These are phyloP conservation scores for Plagiodera versicolora DNA, from an alignment of 2,888 invertebrate species.

Conservation along the genomic window DNA sequence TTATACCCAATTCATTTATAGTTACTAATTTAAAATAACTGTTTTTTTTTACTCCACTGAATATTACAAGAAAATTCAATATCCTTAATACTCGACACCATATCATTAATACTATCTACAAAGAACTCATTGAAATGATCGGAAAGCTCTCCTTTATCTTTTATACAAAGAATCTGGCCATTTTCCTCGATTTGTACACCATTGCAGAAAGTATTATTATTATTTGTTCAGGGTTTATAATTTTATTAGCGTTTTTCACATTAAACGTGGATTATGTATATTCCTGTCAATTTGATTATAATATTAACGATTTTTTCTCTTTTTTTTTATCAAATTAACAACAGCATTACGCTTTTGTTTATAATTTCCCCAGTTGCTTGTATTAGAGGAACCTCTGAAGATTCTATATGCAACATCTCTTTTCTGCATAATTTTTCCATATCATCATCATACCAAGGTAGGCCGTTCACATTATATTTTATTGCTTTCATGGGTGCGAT, in stretches of 20 bases:
- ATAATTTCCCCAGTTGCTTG: not conserved
- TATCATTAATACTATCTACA: not conserved
- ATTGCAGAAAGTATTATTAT: slow-evolving; percentile 1
- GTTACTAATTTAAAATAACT: not conserved
- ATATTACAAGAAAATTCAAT: not conserved
- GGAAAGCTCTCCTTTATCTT: not conserved
- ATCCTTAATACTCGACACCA: not conserved
- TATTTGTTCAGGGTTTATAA: slow-evolving; percentile 2
- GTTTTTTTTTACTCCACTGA: not conserved
- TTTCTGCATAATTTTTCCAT: not conserved
- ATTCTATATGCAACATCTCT: slow-evolving; percentile 1
- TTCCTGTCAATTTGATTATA: slow-evolving; percentile 10
- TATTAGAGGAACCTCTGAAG: slow-evolving; percentile 4
- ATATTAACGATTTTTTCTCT: slow-evolving; percentile 8
- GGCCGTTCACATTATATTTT: slow-evolving; percentile 1
- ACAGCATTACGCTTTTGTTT: slow-evolving; percentile 8
- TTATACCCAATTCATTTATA: not conserved
- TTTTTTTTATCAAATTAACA: slow-evolving; percentile 8
- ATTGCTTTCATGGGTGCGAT: not conserved
- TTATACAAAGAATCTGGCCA: slow-evolving; percentile 6
- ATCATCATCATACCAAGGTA: slow-evolving; percentile 13
- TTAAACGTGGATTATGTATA: slow-evolving; percentile 4
- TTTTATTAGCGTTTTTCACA: slow-evolving; percentile 3
- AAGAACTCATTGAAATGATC: not conserved
- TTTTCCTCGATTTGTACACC: not conserved